These are phyloP conservation scores for Lordiphosa fenestrarum DNA, from an alignment of 2,888 invertebrate species.

Conservation along the genomic window DNA sequence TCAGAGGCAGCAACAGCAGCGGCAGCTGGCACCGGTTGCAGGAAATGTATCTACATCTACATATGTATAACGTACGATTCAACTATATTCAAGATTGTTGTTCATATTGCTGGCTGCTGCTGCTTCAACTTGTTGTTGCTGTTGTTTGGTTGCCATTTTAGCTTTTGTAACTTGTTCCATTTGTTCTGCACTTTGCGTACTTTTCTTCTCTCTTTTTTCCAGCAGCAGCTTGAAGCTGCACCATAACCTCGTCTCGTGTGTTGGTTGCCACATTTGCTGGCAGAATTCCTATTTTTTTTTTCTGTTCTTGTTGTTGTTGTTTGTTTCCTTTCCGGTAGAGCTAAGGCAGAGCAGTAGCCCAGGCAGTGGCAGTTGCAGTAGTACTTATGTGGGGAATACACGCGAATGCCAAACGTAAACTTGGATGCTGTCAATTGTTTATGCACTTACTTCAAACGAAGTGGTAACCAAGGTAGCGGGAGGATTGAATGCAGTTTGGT, in stretches of 20 bases:
- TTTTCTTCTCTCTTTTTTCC: constrained; percentile 25
- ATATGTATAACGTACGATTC: constrained; percentile 53
- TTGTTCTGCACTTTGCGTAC: constrained; percentile 63
- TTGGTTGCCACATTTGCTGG: constrained; percentile 50
- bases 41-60: constrained; percentile 71
- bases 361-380: not conserved
- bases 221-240: constrained; percentile 6
- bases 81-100: constrained; percentile 67
- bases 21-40: constrained; percentile 42
- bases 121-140: constrained; percentile 8
- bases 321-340: constrained; percentile 1
- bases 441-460: too few species aligned
- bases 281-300: constrained; percentile 24
- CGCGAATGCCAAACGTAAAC: constrained; percentile 27
- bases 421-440: constrained; percentile 43
- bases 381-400: constrained; percentile 40
- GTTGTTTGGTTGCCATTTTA: constrained; percentile 61
- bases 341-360: constrained; percentile 14
- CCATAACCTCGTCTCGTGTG: not conserved
- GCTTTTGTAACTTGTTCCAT: constrained; percentile 66
- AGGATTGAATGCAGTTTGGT: too few species aligned
- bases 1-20: constrained; percentile 20
- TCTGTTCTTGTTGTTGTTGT: not conserved
- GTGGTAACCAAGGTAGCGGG: too few species aligned
- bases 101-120: constrained; percentile 57